phyloP scores from a whole-genome alignment of 64 coral and sea anemone genomes.

The Hydrozoanthus tunicans region DNA sequence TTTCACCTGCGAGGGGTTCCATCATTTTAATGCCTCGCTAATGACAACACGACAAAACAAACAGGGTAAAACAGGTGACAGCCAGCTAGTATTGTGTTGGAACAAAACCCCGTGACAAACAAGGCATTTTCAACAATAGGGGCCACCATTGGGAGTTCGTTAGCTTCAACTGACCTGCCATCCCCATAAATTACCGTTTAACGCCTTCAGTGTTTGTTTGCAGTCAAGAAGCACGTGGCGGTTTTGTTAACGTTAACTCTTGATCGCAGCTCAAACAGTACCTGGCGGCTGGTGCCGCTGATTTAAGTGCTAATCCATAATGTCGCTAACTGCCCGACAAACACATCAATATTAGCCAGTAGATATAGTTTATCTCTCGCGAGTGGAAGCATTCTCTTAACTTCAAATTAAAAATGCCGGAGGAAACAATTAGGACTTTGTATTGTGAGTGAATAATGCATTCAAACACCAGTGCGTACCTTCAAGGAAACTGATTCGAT shows the following conservation, averaged over 20 bases:
- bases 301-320: background rate
- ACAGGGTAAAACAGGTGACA: constrained; percentile 22
- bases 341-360: background rate
- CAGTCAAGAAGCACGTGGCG: background rate
- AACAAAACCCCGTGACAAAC: constrained; percentile 25
- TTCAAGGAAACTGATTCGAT: background rate
- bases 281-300: background rate
- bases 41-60: constrained; percentile 15
- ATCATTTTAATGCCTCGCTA: constrained; percentile 4
- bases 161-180: background rate
- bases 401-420: background rate
- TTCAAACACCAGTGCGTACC: background rate
- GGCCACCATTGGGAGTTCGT: background rate
- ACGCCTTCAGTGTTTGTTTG: background rate
- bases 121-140: constrained; percentile 21
- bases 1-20: background rate
- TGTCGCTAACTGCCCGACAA: background rate
- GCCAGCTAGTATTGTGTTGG: constrained; percentile 7
- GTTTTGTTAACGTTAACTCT: background rate
- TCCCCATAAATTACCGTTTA: background rate
- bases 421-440: too few relatives aligned
- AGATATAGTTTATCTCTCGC: background rate
- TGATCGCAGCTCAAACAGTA: background rate
- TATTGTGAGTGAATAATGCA: background rate
- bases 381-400: background rate